phyloP scores from a whole-genome alignment of 2,113 vertebrate species.

The Cochlearius cochlearius region DNA sequence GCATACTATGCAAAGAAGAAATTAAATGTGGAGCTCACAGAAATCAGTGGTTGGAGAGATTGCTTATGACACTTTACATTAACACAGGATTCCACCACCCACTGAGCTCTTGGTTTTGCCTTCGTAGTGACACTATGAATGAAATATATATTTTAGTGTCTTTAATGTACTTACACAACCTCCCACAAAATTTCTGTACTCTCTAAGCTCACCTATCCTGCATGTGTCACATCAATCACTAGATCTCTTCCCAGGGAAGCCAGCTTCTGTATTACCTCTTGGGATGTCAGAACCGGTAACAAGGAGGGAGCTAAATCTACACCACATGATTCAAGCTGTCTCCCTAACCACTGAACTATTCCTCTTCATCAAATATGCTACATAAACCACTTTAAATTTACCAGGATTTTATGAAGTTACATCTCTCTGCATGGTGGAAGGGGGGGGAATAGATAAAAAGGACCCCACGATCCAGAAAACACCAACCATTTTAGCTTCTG shows the following conservation, averaged over 20 bases:
- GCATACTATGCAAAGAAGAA: conserved; percentile 41
- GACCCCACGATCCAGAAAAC: background rate
- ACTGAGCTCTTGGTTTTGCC: conserved; percentile 62
- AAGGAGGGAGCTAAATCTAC: background rate
- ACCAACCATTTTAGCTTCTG: background rate
- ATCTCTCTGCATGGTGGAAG: background rate
- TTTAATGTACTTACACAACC: conserved; percentile 66
- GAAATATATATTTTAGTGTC: conserved; percentile 67
- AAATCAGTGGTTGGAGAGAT: conserved; percentile 63
- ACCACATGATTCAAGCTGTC: background rate
- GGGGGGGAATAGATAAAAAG: background rate
- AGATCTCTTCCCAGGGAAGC: conserved; percentile 51
- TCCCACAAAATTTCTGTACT: conserved; percentile 64
- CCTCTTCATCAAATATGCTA: background rate
- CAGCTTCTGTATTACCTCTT: conserved; percentile 42
- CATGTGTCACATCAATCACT: conserved; percentile 69
- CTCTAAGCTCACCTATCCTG: conserved; percentile 68
- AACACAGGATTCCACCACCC: conserved; percentile 66
- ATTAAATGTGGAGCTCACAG: conserved; percentile 64
- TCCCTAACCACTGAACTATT: background rate
- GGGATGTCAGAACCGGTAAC: conserved; percentile 27
- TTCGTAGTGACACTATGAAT: conserved; percentile 64
- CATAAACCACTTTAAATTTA: background rate
- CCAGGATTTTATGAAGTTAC: background rate
- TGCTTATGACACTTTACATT: conserved; percentile 67